Conservation (phyloP, 2,888 invertebrate species). For the Syrista parreyssii region DNA sequence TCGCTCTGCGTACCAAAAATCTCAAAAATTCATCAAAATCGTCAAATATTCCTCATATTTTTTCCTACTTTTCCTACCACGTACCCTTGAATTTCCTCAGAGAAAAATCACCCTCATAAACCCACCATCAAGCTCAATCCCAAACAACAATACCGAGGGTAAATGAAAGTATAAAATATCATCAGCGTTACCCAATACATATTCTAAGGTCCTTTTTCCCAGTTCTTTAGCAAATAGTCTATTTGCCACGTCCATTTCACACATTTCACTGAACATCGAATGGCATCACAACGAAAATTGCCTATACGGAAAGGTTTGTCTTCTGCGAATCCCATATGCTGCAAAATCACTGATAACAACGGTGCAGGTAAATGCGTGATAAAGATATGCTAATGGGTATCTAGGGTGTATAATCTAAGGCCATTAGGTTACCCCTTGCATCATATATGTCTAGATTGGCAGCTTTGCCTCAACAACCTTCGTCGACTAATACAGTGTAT, state of each 20-base stretch:
- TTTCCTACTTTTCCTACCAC: no score
- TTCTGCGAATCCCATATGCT: background rate
- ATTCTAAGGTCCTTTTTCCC: background rate
- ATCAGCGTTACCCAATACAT: background rate
- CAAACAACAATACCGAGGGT: no score
- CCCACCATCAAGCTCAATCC: no score
- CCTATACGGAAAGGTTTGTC: background rate
- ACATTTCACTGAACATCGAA: background rate
- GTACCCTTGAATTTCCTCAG: no score
- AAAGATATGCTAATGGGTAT: background rate
- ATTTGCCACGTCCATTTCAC: background rate
- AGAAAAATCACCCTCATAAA: no score
- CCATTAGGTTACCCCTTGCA: background rate
- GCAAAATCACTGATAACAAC: background rate
- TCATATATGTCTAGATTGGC: background rate
- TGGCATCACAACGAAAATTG: background rate
- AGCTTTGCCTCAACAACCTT: background rate
- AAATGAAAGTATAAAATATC: no score
- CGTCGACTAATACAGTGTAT: background rate
- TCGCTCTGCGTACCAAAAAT: background rate
- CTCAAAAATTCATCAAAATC: background rate
- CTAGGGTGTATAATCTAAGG: background rate
- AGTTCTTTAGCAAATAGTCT: background rate
- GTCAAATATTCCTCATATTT: background rate
- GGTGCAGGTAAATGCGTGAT: background rate